Percentiles rank a stretch among this genome's conserved stretches.
phyloP scores from a whole-genome alignment of 2,113 vertebrate species.

The Leucosticte australis region DNA sequence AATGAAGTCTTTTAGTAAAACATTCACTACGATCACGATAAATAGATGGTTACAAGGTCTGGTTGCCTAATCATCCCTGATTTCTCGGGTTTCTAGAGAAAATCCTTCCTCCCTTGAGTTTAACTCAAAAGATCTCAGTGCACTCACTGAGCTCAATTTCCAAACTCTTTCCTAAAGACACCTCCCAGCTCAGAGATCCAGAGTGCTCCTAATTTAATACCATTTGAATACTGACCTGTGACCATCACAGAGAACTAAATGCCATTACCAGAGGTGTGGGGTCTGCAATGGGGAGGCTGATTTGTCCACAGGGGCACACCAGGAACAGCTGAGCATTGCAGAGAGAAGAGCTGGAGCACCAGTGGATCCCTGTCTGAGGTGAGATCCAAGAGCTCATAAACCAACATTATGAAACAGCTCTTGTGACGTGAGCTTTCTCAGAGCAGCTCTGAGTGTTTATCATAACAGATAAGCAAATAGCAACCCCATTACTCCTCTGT shows the following conservation, averaged over 20 bases:
- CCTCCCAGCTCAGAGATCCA: not conserved
- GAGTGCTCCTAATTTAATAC: not conserved
- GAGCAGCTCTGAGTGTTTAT: not conserved
- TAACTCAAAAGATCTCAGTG: not conserved
- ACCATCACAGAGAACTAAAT: fast-evolving
- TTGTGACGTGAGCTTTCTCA: not conserved
- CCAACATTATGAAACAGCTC: not conserved
- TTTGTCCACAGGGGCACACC: fast-evolving
- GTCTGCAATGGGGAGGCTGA: fast-evolving
- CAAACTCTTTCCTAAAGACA: not conserved
- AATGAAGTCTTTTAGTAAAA: not conserved
- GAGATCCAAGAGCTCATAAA: not conserved
- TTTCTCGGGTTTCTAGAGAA: not conserved
- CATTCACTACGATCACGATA: not conserved
- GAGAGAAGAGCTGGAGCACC: not conserved
- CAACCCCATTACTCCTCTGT: not conserved
- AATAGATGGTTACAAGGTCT: not conserved
- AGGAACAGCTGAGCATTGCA: not conserved
- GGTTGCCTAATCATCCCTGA: not conserved
- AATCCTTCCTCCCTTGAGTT: not conserved
- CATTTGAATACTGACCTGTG: not conserved
- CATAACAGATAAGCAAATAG: not conserved
- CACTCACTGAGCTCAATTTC: not conserved
- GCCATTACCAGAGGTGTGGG: fast-evolving
- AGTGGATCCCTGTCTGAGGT: not conserved